These are phyloP conservation scores for Petrocephalus schoutedeni DNA, from an alignment of 2,797 vertebrate genomes.

Conservation along the genomic window DNA sequence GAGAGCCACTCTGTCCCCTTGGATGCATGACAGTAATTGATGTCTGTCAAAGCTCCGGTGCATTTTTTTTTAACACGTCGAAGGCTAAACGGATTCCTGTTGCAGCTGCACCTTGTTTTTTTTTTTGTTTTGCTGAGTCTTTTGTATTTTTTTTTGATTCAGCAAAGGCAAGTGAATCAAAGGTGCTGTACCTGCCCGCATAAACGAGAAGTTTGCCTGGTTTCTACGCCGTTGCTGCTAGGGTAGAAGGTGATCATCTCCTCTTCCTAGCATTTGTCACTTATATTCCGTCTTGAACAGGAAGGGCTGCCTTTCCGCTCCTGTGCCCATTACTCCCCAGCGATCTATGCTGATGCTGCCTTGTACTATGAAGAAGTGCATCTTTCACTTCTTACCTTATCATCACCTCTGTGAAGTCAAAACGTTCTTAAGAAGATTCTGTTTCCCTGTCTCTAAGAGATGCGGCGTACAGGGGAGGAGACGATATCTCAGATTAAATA, in stretches of 20 bases:
- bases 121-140: background rate
- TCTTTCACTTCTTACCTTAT: background rate
- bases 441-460: background rate
- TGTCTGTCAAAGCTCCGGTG: background rate
- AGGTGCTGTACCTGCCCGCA: background rate
- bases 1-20: background rate
- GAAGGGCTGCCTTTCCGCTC: background rate
- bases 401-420: background rate
- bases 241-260: background rate
- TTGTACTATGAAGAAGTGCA: background rate
- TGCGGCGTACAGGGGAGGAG: background rate
- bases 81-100: background rate
- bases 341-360: background rate
- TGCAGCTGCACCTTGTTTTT: background rate
- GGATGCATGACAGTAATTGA: background rate
- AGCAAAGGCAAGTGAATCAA: background rate
- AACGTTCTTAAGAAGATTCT: background rate
- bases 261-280: background rate
- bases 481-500: conserved; percentile 10
- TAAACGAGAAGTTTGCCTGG: background rate
- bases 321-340: background rate
- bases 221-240: background rate
- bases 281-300: background rate
- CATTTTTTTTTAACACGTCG: background rate
- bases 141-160: background rate